Evolutionary conservation across 2,797 vertebrate genomes (phyloP).

Genomic region (Phaenicophaeus curvirostris): DNA sequence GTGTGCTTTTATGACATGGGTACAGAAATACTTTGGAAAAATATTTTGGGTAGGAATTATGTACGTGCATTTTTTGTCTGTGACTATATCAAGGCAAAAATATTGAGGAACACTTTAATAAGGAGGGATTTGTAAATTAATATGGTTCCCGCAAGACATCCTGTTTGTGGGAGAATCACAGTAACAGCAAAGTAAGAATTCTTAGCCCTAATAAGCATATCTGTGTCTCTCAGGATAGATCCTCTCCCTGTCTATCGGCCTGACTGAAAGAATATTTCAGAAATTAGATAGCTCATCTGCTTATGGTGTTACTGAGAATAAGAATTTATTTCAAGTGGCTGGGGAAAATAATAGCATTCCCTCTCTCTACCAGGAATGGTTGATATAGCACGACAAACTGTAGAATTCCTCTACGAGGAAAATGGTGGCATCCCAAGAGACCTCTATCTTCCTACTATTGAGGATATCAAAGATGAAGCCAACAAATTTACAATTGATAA

Average conservation of each 20-base stretch:
- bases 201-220: not conserved
- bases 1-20: not conserved
- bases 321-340: not conserved
- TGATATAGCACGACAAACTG: conserved; percentile 96
- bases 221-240: not conserved
- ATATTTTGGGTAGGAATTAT: not conserved
- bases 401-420: conserved; percentile 98
- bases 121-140: not conserved
- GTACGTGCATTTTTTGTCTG: accelerated
- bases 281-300: not conserved
- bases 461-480: conserved; percentile 98
- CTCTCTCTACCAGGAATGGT: conserved; percentile 89
- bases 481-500: conserved; percentile 99
- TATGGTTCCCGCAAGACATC: not conserved
- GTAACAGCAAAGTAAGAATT: not conserved
- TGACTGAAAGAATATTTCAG: not conserved
- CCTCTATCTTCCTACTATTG: conserved; percentile 97
- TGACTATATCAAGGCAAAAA: not conserved
- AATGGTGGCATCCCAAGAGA: conserved; percentile 97
- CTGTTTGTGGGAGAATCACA: not conserved
- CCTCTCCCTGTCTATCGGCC: accelerated
- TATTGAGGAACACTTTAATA: not conserved
- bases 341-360: not conserved
- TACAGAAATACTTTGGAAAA: not conserved
- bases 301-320: not conserved